Base-by-base conservation (phyloP, 2,888 invertebrate genomes). In the Nomada flava region DNA sequence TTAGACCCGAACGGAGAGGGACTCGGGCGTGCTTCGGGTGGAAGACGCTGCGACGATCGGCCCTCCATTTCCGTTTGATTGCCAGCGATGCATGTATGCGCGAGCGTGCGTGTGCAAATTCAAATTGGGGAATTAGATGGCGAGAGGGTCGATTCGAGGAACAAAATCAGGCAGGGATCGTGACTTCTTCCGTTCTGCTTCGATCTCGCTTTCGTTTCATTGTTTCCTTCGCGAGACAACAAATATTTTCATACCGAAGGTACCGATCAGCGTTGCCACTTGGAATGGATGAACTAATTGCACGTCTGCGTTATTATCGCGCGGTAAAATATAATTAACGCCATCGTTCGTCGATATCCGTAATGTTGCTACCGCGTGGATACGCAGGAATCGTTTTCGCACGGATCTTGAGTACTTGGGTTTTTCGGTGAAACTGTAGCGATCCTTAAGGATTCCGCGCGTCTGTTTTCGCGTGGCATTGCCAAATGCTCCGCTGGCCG, bases 51-150 rank as follows among this genome's bases (percentile, higher is more conserved):
- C 47, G 55, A 10, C 75, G 68, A 68, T 65, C 65, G 79, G 59
- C 71, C 79, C 79, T 76, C 90, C 86, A 91, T 91, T 90, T 90
- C 83, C 86, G 84, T 78, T 84, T 91, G 89, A 91, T 90, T 90
- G 91, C 85, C 83, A 79, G 85, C 83, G 88, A 44, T 53, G 23
- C 50, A 52, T 20, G 47, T 47, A 15, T 47, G 15, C 47, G 47
- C 47, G 47, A 2, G 36, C 18, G 36, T 65, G 80, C 78, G 83
- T 86, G 88, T 79, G 83, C 86, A 87, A 86, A 86, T 85, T 84
- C 83, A 88, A 89, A 88, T 88, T 88, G 88, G 83, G 55, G 88
- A 88, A 88, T 88, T 88, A 89, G 89, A 76, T 75, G 83, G 77
- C 59, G 68, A 36, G 75, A 47, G 57, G 69, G 71, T 59, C 63